Evolutionary conservation across 2,797 vertebrate species (phyloP), one percentile per base, ranked within the genome.

Genomic region (Chelonia mydas): DNA sequence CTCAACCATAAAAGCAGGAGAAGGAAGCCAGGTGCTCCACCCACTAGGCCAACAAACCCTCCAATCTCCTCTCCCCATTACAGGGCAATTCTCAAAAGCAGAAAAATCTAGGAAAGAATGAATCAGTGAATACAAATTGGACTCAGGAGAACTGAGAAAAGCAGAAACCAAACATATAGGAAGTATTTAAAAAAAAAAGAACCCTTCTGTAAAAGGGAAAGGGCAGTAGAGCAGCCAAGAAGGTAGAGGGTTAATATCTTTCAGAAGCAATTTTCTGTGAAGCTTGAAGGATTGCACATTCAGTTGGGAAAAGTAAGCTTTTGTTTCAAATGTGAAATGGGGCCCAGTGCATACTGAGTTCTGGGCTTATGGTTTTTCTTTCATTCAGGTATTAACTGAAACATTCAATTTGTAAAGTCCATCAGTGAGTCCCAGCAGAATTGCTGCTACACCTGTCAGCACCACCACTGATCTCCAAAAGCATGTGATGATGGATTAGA

Each of bases 71-170:
- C 49, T 12, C 23, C 28, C 28, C 27, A 1, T 68, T 68, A n/a
- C 17, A 68, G 16, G 16, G 47, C 41, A 31, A 5, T 53, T 59
- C 86, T 83, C 78, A 81, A 31, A 85, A 87, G 33, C 25, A 68
- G 37, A 33, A 49, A n/a, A 68, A 19, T 2, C 21, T 23, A 2
- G 0, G 2, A 13, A 51, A 80, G 54, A 59, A 91, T 2, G 59
- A 55, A 92, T 45, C 41, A 27, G 16, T 51, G 33, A 12, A 54
- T 81, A 59, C 78, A 83, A 81, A 8, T 53, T 81, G 31, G n/a
- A 3, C 16, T 27, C 61, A 33, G 4, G 2, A 51, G 82, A 74
- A 51, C 0, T 74, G 11, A 41, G 11, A 72, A 74, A 41, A 74
- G 74, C 61, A 77, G 8, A 87, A 1, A 76, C 49, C 33, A 77